Percentiles rank a stretch among this genome's conserved stretches.
These are phyloP conservation scores for Coracopsis vasa DNA, from an alignment of 2,113 vertebrate genomes.

Conservation along the genomic window DNA sequence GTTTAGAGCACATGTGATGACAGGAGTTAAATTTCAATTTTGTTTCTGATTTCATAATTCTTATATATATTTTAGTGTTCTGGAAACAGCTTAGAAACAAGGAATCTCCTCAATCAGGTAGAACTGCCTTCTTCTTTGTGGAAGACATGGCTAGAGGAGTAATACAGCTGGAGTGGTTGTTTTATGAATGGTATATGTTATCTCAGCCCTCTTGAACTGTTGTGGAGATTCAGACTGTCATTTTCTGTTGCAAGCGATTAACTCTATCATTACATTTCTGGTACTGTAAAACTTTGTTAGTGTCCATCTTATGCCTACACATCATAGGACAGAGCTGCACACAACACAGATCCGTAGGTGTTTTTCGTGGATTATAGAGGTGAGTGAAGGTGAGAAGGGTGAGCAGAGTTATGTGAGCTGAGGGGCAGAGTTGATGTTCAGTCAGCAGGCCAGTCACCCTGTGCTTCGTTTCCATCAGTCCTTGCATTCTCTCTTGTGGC, in stretches of 20 bases:
- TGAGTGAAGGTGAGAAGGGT: background rate
- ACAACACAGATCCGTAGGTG: background rate
- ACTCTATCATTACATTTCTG: background rate
- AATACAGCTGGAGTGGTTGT: background rate
- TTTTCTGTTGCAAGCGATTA: background rate
- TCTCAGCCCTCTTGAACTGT: background rate
- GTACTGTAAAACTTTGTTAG: background rate
- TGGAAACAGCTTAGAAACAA: background rate
- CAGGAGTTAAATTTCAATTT: background rate
- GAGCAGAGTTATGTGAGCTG: background rate
- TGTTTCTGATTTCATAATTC: background rate
- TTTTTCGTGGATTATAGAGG: background rate
- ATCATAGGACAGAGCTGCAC: background rate
- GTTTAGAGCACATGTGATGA: background rate
- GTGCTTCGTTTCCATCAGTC: background rate
- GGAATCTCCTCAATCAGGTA: background rate
- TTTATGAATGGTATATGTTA: background rate
- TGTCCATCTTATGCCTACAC: background rate
- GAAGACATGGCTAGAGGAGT: background rate
- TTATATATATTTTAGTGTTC: background rate
- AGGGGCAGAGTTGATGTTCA: background rate
- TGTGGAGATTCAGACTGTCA: background rate
- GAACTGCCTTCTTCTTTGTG: background rate
- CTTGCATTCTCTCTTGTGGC: background rate
- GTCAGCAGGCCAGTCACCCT: background rate